Percentiles rank a stretch among this genome's conserved stretches.
Evolutionary conservation across 2,797 vertebrate genomes (phyloP).

Genomic region (Morus bassanus): DNA sequence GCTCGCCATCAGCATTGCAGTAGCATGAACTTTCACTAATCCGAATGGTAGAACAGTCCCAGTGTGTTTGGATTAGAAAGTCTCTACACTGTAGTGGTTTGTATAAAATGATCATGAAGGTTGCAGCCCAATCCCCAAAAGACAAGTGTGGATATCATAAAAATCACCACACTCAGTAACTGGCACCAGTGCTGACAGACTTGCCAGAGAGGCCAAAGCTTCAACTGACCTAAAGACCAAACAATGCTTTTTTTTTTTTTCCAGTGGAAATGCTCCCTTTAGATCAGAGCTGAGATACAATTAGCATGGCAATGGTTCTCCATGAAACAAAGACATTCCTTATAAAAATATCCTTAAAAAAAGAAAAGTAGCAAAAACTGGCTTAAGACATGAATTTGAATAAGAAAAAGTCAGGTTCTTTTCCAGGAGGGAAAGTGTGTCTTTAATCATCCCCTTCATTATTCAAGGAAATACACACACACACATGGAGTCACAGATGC

Average conservation of each 20-base stretch:
- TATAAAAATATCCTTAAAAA: neutral
- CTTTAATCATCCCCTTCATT: neutral
- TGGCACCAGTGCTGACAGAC: neutral
- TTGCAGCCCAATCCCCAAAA: neutral
- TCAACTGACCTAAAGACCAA: constrained; percentile 40
- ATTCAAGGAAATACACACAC: neutral
- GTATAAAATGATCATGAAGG: neutral
- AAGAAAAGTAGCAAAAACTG: neutral
- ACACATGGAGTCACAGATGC: fast-evolving
- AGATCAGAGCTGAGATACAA: neutral
- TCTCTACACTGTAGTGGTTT: neutral
- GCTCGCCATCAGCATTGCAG: neutral
- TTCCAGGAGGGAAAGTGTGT: neutral
- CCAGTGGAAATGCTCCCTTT: neutral
- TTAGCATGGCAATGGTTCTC: neutral
- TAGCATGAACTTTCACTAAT: neutral
- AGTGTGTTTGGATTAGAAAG: neutral
- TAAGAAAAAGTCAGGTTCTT: neutral
- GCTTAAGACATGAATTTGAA: neutral
- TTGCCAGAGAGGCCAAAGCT: constrained; percentile 13
- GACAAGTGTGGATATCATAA: neutral
- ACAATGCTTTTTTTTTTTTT: neutral
- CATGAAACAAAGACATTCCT: neutral
- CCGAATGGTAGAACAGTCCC: neutral
- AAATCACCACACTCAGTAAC: neutral